Base-by-base conservation (phyloP, 2,113 vertebrate genomes). In the Monarcha castaneiventris region DNA sequence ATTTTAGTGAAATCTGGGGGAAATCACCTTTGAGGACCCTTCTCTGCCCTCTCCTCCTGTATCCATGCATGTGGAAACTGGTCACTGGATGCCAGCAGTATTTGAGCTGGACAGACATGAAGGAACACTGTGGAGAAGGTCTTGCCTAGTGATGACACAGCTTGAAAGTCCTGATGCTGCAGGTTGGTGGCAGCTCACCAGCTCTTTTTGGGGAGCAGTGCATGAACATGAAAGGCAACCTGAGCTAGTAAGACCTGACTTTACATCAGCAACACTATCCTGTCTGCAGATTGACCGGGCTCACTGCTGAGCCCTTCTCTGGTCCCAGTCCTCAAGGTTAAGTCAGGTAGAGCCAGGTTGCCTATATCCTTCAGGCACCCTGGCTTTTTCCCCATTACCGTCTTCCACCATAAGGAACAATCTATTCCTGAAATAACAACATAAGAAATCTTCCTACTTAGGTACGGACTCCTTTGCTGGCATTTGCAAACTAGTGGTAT, bases 211-310 rank as follows among this genome's bases (percentile, higher is more conserved):
- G 55, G 80, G 5, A 66, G 22, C 46, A 32, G 27, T 9, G 16
- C 17, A 13, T 0, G 1, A 22, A 55, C 0, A 0, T 33, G 49
- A 73, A 90, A 55, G 25, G 54, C 54, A 83, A 13, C 16, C 41
- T 37, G 25, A 32, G 25, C 41, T 32, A 52, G 1, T 56, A 58
- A 48, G 41, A n/a, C 9, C 46, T 89, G 30, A 8, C 26, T 73
- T 61, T 69, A 51, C 29, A 52, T 41, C 63, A 80, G 25, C 32
- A 69, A 18, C 1, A 2, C 74, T 46, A 71, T 6, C 46, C 73
- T 55, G 8, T 54, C 63, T 77, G 58, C 55, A 43, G 52, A n/a
- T 10, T 54, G 51, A 58, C 20, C 69, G 25, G 59, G 13, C 29
- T 71, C n/a, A 26, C 4, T 62, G 76, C 64, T 46, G 76, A 84